Evolutionary conservation across 2,797 vertebrate species (phyloP), one percentile per base, ranked within the genome.

Genomic region (Squalus acanthias): DNA sequence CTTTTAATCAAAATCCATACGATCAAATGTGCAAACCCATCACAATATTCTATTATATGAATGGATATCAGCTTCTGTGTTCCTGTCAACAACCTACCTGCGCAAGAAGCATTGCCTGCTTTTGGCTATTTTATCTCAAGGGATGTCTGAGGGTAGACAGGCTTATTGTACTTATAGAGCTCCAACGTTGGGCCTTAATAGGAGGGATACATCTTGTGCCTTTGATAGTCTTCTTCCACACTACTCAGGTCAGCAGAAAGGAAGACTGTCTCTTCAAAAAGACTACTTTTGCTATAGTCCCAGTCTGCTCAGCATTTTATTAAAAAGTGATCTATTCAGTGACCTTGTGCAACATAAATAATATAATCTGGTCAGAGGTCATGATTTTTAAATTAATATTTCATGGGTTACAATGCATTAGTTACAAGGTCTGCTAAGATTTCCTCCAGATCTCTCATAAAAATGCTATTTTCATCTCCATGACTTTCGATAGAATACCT

Each of bases 321-420:
- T 53, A 60, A 57, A n/a, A 76, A n/a, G 13, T 29, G 26, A 17
- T 9, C 50, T 53, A 39, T 7, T 74, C 46, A 53, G 50, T 57
- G 24, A 29, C 3, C 33, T 60, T 95, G 50, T 76, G 70, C 33
- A 5, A 3, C 94, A 60, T 53, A 17, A 60, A 76, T 76, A 57
- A 60, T 57, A 57, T 46, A 15, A 95, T n/a, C 46, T 57, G 94
- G 50, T 95, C 46, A 95, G 9, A 29, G 12, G 50, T 20, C 70
- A 33, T 57, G 69, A 95, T 95, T 60, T 76, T 57, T 17, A 95
- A 76, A 95, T 57, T 12, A 95, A 76, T 53, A 95, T 95, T 72
- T 95, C 24, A 72, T 74, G 26, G 70, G 33, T 95, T 33, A 53
- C 24, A n/a, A 12, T 76, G 50, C 13, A 46, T 95, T n/a, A 76